Base-by-base conservation (phyloP, 2,888 invertebrate genomes). In the Scrobipalpa atriplicella region DNA sequence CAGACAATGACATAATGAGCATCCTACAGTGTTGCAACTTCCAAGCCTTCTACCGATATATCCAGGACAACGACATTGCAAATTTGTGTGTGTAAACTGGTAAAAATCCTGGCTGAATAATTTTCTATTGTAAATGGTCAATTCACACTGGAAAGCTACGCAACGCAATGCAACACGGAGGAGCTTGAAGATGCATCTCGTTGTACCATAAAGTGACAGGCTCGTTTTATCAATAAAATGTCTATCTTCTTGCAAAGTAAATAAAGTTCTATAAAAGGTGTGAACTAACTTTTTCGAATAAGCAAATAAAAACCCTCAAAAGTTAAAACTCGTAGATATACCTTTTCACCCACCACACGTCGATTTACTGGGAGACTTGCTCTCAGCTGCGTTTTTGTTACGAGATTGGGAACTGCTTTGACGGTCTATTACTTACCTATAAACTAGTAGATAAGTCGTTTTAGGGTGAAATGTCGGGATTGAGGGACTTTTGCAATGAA, bases 321-420 rank as follows among this genome's bases (percentile, higher is more conserved):
- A 11, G 9, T 18, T 21, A 21, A 56, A 56, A 11, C 21, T 58
- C 8, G 13, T 38, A 16, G n/a, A 58, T 58, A 58, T 16, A 8
- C 0, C 36, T n/a, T 58, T 58, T 38, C n/a, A 58, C 58, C 8
- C 11, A 10, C 0, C 13, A 29, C 0, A 16, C 58, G 16, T 38
- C 58, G 58, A 58, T 62, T 62, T 62, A 43, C 43, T 21, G 62
- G 58, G 8, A 38, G 38, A 38, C 62, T 29, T 11, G 43, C 43
- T 41, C 62, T 62, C 58, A 58, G 58, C 58, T 41, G 62, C 19
- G 62, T 62, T 62, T 62, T 62, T 62, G 62, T 62, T 62, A 62
- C 62, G 62, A 43, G 62, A 62, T 62, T 58, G 58, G 58, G 58
- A 61, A 41, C 41, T 61, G n/a, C 29, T 61, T 61, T 62, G 62